Conservation (phyloP, 2,797 vertebrate genomes). For the Tapera naevia region DNA sequence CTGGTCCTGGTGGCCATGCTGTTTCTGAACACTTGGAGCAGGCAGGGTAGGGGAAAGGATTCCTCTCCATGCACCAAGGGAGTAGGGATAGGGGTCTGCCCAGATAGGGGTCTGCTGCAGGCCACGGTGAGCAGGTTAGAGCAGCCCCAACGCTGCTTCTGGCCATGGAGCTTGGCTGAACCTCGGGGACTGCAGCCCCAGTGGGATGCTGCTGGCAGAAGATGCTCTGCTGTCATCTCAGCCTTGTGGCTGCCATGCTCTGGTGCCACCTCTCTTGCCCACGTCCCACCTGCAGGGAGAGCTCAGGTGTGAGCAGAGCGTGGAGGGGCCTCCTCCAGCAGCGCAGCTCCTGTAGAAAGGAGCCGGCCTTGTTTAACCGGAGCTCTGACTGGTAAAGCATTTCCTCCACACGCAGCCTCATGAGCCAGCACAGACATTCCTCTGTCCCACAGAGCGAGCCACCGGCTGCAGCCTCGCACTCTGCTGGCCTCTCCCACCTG, state of each 20-base stretch:
- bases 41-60: neutral
- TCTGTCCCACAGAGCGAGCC: constrained; percentile 40
- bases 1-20: too few relatives aligned
- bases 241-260: accelerated
- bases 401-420: constrained; percentile 32
- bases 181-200: too few relatives aligned
- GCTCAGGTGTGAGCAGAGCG: neutral
- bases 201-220: accelerated
- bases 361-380: neutral
- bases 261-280: neutral
- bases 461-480: neutral
- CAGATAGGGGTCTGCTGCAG: accelerated
- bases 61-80: accelerated
- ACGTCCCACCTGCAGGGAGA: neutral
- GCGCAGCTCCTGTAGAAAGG: accelerated
- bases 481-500: neutral
- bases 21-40: too few relatives aligned
- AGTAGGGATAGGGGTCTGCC: neutral
- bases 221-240: neutral
- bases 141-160: neutral
- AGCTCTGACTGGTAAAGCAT: constrained; percentile 60
- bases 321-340: neutral
- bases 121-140: accelerated
- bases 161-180: accelerated
- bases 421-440: constrained; percentile 55